These are phyloP conservation scores for Chaetorhynchus papuensis DNA, from an alignment of 2,113 vertebrate genomes.

Conservation along the genomic window DNA sequence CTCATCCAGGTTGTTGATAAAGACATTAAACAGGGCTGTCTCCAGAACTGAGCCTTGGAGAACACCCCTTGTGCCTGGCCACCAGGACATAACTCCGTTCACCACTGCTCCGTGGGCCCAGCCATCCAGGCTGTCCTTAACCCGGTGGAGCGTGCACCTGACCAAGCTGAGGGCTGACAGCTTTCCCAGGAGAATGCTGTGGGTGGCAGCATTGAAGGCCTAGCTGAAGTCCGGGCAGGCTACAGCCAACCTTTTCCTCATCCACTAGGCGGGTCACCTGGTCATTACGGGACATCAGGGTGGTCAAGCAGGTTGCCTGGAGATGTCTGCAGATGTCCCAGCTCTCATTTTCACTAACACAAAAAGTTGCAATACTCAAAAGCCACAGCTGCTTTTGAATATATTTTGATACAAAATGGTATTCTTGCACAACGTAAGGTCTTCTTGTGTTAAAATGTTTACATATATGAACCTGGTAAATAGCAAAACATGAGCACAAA, in stretches of 20 bases:
- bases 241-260: not conserved
- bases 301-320: not conserved
- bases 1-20: not conserved
- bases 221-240: not conserved
- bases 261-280: fast-evolving
- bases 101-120: not conserved
- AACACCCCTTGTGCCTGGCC: fast-evolving
- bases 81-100: too few relatives aligned
- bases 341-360: not conserved
- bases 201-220: not conserved
- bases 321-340: not conserved
- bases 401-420: not conserved
- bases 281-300: not conserved
- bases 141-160: not conserved
- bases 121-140: too few relatives aligned
- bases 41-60: not conserved
- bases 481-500: not conserved
- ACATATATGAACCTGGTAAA: not conserved
- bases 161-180: not conserved
- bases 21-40: not conserved
- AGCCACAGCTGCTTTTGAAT: not conserved
- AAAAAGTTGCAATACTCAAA: not conserved
- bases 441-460: not conserved
- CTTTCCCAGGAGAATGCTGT: not conserved
- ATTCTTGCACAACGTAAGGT: not conserved